phyloP scores from a whole-genome alignment of 2,888 invertebrate genomes.

The Carpatolechia fugitivella region DNA sequence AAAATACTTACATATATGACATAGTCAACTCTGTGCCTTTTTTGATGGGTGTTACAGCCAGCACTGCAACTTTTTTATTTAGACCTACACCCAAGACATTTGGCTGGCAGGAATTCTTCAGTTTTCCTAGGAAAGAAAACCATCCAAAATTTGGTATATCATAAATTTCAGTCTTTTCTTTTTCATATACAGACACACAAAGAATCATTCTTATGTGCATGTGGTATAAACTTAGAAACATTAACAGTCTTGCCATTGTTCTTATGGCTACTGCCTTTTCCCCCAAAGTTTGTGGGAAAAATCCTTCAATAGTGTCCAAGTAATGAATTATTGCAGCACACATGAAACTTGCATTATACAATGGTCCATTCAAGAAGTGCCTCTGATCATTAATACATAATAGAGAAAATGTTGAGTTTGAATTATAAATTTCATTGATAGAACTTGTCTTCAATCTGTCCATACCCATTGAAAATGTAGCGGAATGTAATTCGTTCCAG shows the following conservation, averaged over 20 bases:
- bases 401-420: slow-evolving; percentile 23
- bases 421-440: slow-evolving; percentile 26
- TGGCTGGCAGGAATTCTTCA: slow-evolving; percentile 31
- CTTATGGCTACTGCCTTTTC: slow-evolving; percentile 23
- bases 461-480: slow-evolving; percentile 23
- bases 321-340: slow-evolving; percentile 27
- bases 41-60: slow-evolving; percentile 31
- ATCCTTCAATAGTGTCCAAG: slow-evolving; percentile 22
- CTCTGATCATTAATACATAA: slow-evolving; percentile 24
- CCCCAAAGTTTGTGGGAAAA: slow-evolving; percentile 22
- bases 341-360: slow-evolving; percentile 26
- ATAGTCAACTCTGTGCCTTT: slow-evolving; percentile 32
- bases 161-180: slow-evolving; percentile 3
- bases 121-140: slow-evolving; percentile 33
- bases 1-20: slow-evolving; percentile 30
- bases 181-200: not conserved
- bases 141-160: slow-evolving; percentile 22
- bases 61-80: slow-evolving; percentile 28
- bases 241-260: slow-evolving; percentile 27
- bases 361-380: slow-evolving; percentile 27
- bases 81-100: slow-evolving; percentile 28
- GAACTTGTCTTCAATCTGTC: slow-evolving; percentile 22
- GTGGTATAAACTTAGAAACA: slow-evolving; percentile 25
- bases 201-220: slow-evolving; percentile 10
- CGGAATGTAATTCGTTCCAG: slow-evolving; percentile 29